These are phyloP conservation scores for Mungos mungo DNA, from an alignment of 2,113 vertebrate species.

Conservation along the genomic window DNA sequence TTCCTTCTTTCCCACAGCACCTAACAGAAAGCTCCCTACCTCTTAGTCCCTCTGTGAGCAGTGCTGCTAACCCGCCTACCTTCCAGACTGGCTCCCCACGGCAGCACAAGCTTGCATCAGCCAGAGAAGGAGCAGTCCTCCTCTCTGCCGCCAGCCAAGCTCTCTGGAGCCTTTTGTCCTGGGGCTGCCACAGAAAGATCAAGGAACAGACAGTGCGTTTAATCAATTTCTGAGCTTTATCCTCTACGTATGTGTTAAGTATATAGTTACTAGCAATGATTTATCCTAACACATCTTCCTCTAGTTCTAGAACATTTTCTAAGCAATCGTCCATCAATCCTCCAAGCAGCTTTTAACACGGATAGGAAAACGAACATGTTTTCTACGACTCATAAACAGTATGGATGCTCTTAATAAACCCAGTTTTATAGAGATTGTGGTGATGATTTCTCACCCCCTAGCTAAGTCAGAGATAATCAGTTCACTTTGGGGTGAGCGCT, in stretches of 20 bases:
- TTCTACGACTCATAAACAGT: conserved; percentile 56
- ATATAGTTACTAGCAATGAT: conserved; percentile 26
- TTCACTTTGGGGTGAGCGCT: background rate
- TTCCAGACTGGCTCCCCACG: background rate
- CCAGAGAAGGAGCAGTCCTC: background rate
- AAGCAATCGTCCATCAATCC: conserved; percentile 21
- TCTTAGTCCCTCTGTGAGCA: background rate
- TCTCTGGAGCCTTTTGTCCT: background rate
- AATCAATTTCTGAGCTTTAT: conserved; percentile 20
- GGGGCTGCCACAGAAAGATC: background rate
- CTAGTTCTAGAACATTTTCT: conserved; percentile 22
- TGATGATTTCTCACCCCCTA: background rate
- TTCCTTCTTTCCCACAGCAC: background rate
- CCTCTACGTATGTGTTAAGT: background rate
- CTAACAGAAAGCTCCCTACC: background rate
- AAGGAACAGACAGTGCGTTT: background rate
- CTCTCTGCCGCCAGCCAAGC: background rate
- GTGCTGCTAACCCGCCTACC: background rate
- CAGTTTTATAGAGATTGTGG: background rate
- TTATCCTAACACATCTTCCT: background rate
- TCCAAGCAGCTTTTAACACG: background rate
- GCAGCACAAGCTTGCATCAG: fast-evolving
- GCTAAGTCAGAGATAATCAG: conserved; percentile 23
- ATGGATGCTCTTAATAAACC: conserved; percentile 39
- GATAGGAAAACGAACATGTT: conserved; percentile 43